Evolutionary conservation across 2,888 invertebrate species (phyloP).

Genomic region (Elegia similella): DNA sequence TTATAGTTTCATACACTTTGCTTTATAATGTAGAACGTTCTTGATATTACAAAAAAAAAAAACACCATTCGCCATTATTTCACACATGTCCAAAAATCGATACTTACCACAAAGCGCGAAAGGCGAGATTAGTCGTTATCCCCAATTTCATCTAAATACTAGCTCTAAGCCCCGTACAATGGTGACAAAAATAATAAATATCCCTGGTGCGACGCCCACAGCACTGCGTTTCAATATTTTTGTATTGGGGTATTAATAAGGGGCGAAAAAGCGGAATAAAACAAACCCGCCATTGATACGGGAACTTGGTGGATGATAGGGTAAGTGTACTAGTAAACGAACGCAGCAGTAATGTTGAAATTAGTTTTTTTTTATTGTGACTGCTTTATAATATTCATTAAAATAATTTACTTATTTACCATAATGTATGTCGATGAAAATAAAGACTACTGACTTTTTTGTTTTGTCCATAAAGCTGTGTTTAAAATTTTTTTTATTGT

Average conservation of each 20-base stretch:
- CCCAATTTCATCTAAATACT: slow-evolving; percentile 81
- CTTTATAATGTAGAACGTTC: too few relatives aligned
- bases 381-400: too few relatives aligned
- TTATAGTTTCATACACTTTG: too few relatives aligned
- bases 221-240: slow-evolving; percentile 68
- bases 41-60: not conserved
- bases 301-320: slow-evolving; percentile 20
- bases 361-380: too few relatives aligned
- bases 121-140: slow-evolving; percentile 75
- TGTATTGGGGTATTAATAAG: slow-evolving; percentile 66
- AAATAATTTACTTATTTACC: too few relatives aligned
- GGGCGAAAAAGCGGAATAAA: slow-evolving; percentile 56
- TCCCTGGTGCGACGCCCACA: slow-evolving; percentile 60
- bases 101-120: slow-evolving; percentile 53
- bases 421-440: too few relatives aligned
- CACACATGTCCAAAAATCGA: slow-evolving; percentile 52
- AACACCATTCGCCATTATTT: slow-evolving; percentile 1
- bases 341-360: not conserved
- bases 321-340: not conserved
- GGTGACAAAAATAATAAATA: slow-evolving; percentile 82
- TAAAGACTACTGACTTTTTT: too few relatives aligned
- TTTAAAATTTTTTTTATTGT: too few relatives aligned
- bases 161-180: slow-evolving; percentile 74
- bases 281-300: slow-evolving; percentile 43
- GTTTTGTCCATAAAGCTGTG: too few relatives aligned